These are phyloP conservation scores for Lithobates pipiens DNA, from an alignment of 2,797 vertebrate genomes.

Conservation along the genomic window DNA sequence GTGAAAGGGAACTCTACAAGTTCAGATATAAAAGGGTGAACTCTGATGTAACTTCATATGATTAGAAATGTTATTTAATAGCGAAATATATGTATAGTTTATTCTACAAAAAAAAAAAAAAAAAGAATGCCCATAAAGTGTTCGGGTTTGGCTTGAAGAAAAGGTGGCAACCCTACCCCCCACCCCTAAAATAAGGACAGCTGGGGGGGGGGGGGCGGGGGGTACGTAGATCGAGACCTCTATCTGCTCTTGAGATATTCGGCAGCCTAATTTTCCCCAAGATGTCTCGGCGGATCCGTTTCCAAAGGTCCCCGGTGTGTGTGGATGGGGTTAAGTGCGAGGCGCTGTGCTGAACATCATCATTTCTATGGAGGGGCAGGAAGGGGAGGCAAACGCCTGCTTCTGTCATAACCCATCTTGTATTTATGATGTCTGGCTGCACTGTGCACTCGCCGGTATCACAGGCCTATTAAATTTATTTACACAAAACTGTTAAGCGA, in stretches of 20 bases:
- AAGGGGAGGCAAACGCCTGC: conserved; percentile 54
- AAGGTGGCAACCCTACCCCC: too few relatives aligned
- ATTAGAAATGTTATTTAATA: too few relatives aligned
- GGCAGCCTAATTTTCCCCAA: not conserved
- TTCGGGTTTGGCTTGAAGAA: too few relatives aligned
- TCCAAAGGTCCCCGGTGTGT: not conserved
- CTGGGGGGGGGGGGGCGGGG: too few relatives aligned
- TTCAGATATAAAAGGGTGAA: too few relatives aligned
- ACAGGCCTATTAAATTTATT: conserved; percentile 63
- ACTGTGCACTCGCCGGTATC: conserved; percentile 52
- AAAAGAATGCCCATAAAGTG: too few relatives aligned
- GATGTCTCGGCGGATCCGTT: not conserved
- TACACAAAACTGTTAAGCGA: conserved; percentile 63
- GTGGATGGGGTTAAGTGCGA: conserved; percentile 32
- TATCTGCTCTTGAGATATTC: not conserved
- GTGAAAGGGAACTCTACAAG: too few relatives aligned
- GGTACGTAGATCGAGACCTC: not conserved
- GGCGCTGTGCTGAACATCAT: conserved; percentile 39
- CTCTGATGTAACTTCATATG: too few relatives aligned
- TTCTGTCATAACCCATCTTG: conserved; percentile 61
- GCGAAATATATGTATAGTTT: too few relatives aligned
- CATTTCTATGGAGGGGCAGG: conserved; percentile 46
- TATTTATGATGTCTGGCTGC: conserved; percentile 58
- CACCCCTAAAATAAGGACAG: not conserved
- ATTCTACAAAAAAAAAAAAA: too few relatives aligned